Base-by-base conservation (phyloP, 2,888 invertebrate genomes). In the Nysson spinosus region DNA sequence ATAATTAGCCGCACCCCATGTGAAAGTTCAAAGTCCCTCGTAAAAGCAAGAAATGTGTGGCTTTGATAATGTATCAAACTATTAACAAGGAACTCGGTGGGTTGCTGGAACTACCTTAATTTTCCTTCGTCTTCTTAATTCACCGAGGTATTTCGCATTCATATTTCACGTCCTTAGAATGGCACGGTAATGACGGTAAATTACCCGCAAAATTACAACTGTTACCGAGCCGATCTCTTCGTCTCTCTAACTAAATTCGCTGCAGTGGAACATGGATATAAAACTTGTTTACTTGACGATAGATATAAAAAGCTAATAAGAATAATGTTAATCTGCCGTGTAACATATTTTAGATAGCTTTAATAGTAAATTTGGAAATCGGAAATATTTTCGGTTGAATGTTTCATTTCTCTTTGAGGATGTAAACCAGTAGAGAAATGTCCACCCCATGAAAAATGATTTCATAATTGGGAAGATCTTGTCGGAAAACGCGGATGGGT, bases 161-260 rank as follows among this genome's bases (percentile, higher is more conserved):
- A 30, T 0, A 5, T 40, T n/a, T 5, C 7, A 5, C n/a, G 6
- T 35, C 9, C n/a, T 9, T 12, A 5, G 4, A 11, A 4, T 4
- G n/a, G 6, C 7, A 1, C 7, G 9, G 14, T 62, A 68, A 55
- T 58, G 51, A 58, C 30, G 52, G 51, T 64, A 71, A 72, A 76
- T 76, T 67, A 56, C 58, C 60, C 49, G 55, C 57, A 68, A 74
- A 71, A 61, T 66, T 66, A 39, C 54, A 30, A 51, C 47, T 55
- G 35, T 37, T 28, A 22, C 40, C 19, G 9, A 2, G 1, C 28
- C 42, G 4, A 54, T 19, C 46, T 35, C 11, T 46, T 16, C 7
- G 22, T n/a, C 16, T 19, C 44, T 16, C 44, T 72, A 69, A 67
- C 47, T 37, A 56, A 47, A 61, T 49, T 42, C 35, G 26, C 30